Percentiles rank a stretch among this genome's conserved stretches.
Evolutionary conservation across 2,797 vertebrate genomes (phyloP).

Genomic region (Falco berigora): DNA sequence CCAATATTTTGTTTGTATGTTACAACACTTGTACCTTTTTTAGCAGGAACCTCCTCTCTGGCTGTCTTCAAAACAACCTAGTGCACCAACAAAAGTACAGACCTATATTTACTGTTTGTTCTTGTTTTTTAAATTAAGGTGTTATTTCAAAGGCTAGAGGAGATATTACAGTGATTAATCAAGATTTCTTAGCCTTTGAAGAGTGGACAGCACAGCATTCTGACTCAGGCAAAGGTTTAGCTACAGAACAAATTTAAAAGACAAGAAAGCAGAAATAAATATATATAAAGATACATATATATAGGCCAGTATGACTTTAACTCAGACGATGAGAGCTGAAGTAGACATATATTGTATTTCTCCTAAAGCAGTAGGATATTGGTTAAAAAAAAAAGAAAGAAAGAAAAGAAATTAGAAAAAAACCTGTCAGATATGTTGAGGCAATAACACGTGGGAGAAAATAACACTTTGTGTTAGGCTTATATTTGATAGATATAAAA

Average conservation of each 20-base stretch:
- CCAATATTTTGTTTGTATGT: background rate
- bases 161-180: background rate
- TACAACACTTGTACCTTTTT: background rate
- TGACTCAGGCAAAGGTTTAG: background rate
- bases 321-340: background rate
- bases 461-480: constrained; percentile 25
- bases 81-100: background rate
- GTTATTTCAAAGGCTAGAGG: background rate
- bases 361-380: background rate
- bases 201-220: background rate
- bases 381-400: background rate
- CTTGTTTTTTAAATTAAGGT: background rate
- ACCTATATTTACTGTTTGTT: background rate
- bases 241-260: background rate
- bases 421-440: constrained; percentile 5
- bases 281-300: no score
- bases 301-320: background rate
- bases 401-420: constrained; percentile 39
- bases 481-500: constrained; percentile 58
- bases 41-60: background rate
- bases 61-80: background rate
- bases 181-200: background rate
- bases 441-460: constrained; percentile 45
- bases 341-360: background rate
- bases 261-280: background rate